Evolutionary conservation across 2,113 vertebrate genomes (phyloP), one percentile per base, ranked within the genome.

Genomic region (Silurus meridionalis): DNA sequence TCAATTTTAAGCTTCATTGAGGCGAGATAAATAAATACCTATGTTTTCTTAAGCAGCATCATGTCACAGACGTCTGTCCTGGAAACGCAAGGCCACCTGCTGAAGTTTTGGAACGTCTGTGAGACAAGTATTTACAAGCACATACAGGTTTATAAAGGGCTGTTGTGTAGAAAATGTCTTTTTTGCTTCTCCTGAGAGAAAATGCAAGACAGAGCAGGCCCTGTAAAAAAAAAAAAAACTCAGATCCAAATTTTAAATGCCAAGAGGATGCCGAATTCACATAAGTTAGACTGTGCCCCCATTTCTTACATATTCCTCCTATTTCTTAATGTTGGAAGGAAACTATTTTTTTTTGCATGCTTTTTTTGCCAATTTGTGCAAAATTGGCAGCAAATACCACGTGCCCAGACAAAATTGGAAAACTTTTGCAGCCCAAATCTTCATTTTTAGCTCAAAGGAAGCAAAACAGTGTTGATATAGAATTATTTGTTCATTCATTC

Each of bases 91-190:
- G 63, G 61, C 63, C 84, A 86, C 64, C 53, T 85, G 37, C 87
- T 64, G 60, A 17, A 46, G 17, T 80, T 84, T 37, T 63, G 83
- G 82, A 84, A 74, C 50, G 66, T 50, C 60, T 13, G 2, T 9
- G 81, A 61, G 85, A 83, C 83, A 72, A 64, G 93, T 92, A 92
- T 93, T 94, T 93, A 92, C 91, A 94, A 93, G 91, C 92, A 93
- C 93, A 93, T 93, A 93, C 92, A 92, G 90, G 93, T 92, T 93
- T 95, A 93, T 93, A 92, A 93, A 94, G 88, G 89, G 92, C 90
- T 90, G 91, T 93, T 94, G 92, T 94, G 94, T 94, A 55, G 90
- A 88, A 91, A 90, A 91, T 92, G 91, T 92, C 92, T 94, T 94
- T 37, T 94, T 94, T 92, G 94, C 93, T 92, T 83, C 93, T 93